Conservation (phyloP, 2,113 vertebrate species). For the Proterorhinus semilunaris region DNA sequence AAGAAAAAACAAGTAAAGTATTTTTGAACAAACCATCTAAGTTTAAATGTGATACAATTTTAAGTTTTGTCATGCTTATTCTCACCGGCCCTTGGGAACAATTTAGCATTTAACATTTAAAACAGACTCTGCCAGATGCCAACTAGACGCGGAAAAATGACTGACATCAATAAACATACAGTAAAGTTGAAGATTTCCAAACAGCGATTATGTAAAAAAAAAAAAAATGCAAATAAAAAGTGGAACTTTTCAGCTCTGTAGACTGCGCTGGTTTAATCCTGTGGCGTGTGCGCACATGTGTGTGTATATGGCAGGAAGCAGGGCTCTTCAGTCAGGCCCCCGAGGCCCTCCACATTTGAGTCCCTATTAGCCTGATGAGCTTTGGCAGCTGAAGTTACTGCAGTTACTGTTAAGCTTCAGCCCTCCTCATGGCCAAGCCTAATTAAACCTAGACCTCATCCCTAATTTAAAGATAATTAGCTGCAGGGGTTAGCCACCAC, state of each 20-base stretch:
- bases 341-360: constrained; percentile 63
- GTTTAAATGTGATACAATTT: not conserved
- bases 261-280: constrained; percentile 37
- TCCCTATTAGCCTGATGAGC: constrained; percentile 79
- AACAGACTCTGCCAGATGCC: not conserved
- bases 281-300: not conserved
- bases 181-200: not conserved
- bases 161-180: not conserved
- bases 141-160: not conserved
- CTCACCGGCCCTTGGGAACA: not conserved
- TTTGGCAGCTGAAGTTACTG: constrained; percentile 73
- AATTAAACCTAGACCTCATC: constrained; percentile 76
- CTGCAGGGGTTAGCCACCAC: constrained; percentile 54
- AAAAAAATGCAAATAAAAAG: constrained; percentile 21
- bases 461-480: constrained; percentile 74
- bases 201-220: constrained; percentile 14
- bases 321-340: constrained; percentile 58
- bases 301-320: constrained; percentile 34
- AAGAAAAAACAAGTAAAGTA: not conserved
- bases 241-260: constrained; percentile 25
- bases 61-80: not conserved
- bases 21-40: not conserved
- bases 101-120: not conserved
- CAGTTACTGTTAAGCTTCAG: constrained; percentile 64
- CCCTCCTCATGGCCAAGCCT: constrained; percentile 64